Conservation (phyloP, 2,113 vertebrate genomes). For the Pristiophorus japonicus region DNA sequence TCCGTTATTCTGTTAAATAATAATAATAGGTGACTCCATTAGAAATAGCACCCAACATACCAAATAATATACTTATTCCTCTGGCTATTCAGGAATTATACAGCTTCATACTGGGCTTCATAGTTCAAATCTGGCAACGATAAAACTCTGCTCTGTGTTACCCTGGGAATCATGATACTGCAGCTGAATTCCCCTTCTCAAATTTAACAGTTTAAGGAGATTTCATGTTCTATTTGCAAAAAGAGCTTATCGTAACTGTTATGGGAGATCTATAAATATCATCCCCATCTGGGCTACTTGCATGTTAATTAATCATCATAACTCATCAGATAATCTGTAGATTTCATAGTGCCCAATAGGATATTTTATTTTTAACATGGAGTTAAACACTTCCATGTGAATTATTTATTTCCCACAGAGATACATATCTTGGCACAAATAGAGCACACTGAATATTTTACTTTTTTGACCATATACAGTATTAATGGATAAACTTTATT, state of each 20-base stretch:
- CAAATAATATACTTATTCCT: not conserved
- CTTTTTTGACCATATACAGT: not conserved
- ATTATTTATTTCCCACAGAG: not conserved
- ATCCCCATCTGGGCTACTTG: not conserved
- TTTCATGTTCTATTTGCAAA: not conserved
- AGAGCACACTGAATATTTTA: not conserved
- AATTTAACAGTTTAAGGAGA: not conserved
- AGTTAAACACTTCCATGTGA: not conserved
- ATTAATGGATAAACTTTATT: not conserved
- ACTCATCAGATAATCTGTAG: not conserved
- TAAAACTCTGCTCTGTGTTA: not conserved
- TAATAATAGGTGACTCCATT: not conserved
- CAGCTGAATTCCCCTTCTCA: not conserved
- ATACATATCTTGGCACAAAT: not conserved
- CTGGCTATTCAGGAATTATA: not conserved
- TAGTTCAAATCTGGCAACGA: not conserved
- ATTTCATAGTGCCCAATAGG: not conserved
- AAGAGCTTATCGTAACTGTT: not conserved
- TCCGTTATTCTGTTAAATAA: not conserved
- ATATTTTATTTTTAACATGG: conserved; percentile 6
- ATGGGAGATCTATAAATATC: not conserved
- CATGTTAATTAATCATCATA: not conserved
- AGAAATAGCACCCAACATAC: not conserved
- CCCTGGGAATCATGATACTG: not conserved
- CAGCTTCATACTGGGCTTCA: not conserved